Evolutionary conservation across 1,140 invertebrate genomes (phyloP).

Genomic region (Rhizoglyphus robini): DNA sequence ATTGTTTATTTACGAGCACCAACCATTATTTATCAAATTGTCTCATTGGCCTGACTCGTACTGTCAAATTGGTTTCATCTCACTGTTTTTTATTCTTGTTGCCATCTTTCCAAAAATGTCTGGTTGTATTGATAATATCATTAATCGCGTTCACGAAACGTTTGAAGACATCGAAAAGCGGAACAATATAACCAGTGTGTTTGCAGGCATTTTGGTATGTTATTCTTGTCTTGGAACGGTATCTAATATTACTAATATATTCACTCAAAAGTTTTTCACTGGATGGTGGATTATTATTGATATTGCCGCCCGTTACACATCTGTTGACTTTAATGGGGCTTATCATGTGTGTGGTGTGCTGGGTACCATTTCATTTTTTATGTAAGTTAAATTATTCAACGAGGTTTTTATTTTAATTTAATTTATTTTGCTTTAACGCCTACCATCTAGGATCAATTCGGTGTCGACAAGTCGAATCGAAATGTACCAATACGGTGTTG

Average conservation of each 20-base stretch:
- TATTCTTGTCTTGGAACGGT: too few relatives aligned
- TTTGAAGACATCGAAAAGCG: background rate
- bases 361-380: slow-evolving; percentile 81
- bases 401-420: background rate
- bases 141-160: background rate
- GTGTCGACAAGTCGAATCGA: slow-evolving; percentile 90
- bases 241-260: too few relatives aligned
- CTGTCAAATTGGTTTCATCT: too few relatives aligned
- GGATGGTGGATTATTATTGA: slow-evolving; percentile 98
- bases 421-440: slow-evolving; percentile 2
- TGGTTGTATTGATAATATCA: background rate
- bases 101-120: background rate
- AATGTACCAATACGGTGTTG: slow-evolving; percentile 65
- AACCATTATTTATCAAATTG: too few relatives aligned
- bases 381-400: slow-evolving; percentile 48
- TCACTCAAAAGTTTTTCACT: slow-evolving; percentile 59
- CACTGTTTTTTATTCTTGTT: too few relatives aligned
- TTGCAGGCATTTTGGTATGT: slow-evolving; percentile 7
- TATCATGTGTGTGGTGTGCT: slow-evolving; percentile 89
- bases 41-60: too few relatives aligned
- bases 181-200: slow-evolving; percentile 4
- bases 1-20: too few relatives aligned
- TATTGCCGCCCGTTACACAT: slow-evolving; percentile 62
- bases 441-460: slow-evolving; percentile 63
- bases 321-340: slow-evolving; percentile 49